These are phyloP conservation scores for Ariolimax columbianus DNA, from an alignment of 2,888 invertebrate genomes.

Conservation along the genomic window DNA sequence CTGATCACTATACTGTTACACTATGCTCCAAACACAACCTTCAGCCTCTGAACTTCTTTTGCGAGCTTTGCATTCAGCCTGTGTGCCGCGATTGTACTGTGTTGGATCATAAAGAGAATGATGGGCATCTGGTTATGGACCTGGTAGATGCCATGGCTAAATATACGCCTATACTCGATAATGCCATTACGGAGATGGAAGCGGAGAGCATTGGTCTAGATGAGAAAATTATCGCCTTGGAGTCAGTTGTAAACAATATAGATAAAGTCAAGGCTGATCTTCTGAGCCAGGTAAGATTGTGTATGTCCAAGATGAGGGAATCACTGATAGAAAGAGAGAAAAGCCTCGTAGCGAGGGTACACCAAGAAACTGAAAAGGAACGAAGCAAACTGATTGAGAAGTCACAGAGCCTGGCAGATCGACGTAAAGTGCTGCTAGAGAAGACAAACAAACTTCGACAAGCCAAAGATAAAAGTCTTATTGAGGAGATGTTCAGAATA, in stretches of 20 bases:
- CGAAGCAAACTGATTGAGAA: slow-evolving; percentile 60
- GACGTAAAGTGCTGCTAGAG: slow-evolving; percentile 36
- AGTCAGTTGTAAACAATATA: slow-evolving; percentile 59
- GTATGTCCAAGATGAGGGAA: slow-evolving; percentile 63
- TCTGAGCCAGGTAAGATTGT: slow-evolving; percentile 61
- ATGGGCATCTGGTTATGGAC: slow-evolving; percentile 69
- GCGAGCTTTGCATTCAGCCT: slow-evolving; percentile 67
- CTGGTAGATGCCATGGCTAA: slow-evolving; percentile 66
- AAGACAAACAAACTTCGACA: slow-evolving; percentile 54
- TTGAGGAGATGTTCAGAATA: slow-evolving; percentile 65
- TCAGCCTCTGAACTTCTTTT: slow-evolving; percentile 74
- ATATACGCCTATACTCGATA: slow-evolving; percentile 66
- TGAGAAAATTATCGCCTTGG: slow-evolving; percentile 62
- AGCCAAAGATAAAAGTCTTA: slow-evolving; percentile 60
- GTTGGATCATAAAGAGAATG: slow-evolving; percentile 65
- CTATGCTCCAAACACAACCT: slow-evolving; percentile 69
- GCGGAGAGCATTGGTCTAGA: slow-evolving; percentile 61
- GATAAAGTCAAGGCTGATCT: slow-evolving; percentile 59
- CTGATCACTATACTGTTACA: slow-evolving; percentile 67
- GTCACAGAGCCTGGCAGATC: slow-evolving; percentile 37
- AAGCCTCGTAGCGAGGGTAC: slow-evolving; percentile 63
- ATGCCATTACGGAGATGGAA: slow-evolving; percentile 64
- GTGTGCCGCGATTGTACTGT: slow-evolving; percentile 73
- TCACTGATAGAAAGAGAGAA: slow-evolving; percentile 67
- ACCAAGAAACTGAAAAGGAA: slow-evolving; percentile 60